Evolutionary conservation across 2,113 vertebrate species (phyloP).

Genomic region (Balaeniceps rex): DNA sequence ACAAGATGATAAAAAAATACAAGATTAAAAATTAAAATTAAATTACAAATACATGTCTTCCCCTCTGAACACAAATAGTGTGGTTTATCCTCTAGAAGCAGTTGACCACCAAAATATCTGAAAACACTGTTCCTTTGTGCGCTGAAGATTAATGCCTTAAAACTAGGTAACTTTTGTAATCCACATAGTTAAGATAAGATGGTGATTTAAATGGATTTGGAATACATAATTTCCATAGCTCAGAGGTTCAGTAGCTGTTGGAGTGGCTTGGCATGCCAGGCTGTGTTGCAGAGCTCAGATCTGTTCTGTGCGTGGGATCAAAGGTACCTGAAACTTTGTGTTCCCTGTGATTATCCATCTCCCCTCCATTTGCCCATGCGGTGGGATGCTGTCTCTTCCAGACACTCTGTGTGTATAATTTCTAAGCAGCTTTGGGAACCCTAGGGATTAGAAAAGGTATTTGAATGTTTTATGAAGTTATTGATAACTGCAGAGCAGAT

Average conservation of each 20-base stretch:
- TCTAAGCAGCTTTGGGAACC: not conserved
- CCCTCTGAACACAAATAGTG: not conserved
- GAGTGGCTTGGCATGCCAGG: accelerated
- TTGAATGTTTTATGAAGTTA: conserved; percentile 58
- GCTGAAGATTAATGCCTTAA: not conserved
- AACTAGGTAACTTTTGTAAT: not conserved
- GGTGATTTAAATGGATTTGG: not conserved
- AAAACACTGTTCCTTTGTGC: not conserved
- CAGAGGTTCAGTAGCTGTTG: not conserved
- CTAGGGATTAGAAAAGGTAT: not conserved
- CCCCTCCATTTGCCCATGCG: not conserved
- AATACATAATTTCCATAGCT: not conserved
- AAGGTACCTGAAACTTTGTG: not conserved
- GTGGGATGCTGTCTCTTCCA: not conserved
- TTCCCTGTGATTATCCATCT: not conserved
- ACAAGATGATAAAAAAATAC: not conserved
- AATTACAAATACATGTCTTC: not conserved
- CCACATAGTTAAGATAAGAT: not conserved
- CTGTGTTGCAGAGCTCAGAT: not conserved
- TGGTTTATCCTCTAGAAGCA: not conserved
- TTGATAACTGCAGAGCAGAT: not conserved
- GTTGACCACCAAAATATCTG: not conserved
- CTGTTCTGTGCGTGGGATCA: not conserved
- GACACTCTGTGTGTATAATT: not conserved
- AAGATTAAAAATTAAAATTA: not conserved